A percentile compares a stretch with the other conserved stretches of the same genome.
phyloP scores from a whole-genome alignment of 2,113 vertebrate genomes.

The Antechinus flavipes region DNA sequence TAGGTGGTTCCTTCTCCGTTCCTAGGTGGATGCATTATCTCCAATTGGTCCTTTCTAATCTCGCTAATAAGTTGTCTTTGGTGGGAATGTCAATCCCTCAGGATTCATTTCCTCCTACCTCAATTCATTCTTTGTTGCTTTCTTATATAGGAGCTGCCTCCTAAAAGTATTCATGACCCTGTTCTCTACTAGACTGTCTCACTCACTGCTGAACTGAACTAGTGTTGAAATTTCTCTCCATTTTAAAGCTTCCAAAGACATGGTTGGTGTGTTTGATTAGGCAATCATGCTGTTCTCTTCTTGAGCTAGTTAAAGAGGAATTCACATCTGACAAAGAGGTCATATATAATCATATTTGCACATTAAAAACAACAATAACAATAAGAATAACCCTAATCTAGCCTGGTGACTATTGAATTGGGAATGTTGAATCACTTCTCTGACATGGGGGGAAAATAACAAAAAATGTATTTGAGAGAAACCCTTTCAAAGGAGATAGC shows the following conservation, averaged over 20 bases:
- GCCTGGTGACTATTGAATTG: not conserved
- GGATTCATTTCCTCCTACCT: not conserved
- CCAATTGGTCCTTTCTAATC: not conserved
- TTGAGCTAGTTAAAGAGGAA: not conserved
- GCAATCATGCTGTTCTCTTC: not conserved
- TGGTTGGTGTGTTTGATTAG: not conserved
- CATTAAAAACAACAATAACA: too few species aligned
- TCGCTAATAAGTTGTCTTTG: not conserved
- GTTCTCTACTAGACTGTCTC: not conserved
- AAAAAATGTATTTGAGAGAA: slow-evolving; percentile 28
- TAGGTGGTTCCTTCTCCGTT: not conserved
- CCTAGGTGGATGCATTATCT: not conserved
- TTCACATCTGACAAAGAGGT: not conserved
- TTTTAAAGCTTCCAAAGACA: not conserved
- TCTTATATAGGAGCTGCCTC: not conserved
- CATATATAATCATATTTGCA: too few species aligned
- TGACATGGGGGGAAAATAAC: not conserved
- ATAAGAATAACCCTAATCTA: not conserved
- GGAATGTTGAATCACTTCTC: not conserved
- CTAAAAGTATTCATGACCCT: not conserved
- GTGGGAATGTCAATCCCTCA: not conserved
- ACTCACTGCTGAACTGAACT: not conserved
- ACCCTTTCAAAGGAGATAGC: not conserved
- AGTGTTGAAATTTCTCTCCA: not conserved
- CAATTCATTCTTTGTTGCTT: not conserved